Base-by-base conservation (phyloP, 2,797 vertebrate genomes). In the Acanthopagrus latus region DNA sequence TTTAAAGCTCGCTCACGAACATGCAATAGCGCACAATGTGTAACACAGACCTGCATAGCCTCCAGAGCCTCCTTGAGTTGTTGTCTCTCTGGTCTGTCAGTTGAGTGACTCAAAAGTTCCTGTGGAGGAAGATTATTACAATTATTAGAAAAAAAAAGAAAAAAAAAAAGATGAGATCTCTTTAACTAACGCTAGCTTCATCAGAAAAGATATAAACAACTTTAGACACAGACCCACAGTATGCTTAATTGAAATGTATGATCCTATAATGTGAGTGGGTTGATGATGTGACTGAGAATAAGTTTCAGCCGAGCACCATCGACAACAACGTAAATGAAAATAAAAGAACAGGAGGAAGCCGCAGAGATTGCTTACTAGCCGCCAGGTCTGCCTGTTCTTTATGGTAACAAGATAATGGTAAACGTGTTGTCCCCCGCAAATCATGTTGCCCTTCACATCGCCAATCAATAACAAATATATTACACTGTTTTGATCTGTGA, bases 21-120 rank as follows among this genome's bases (percentile, higher is more conserved):
- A 44, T 63, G 63, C 27, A 27, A 1, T 27, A 29, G 68, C 18
- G 33, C 16, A 21, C n/a, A 55, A 38, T 20, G 18, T 55, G 25
- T 3, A 63, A 74, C 38, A 82, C 87, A 23, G 16, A 99, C 98
- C 98, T 99, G 97, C 98, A 99, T 99, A 0, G 98, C 98, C 79
- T 98, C 98, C 88, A 99, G 90, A 0, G 98, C 97, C 81, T 99
- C 97, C 83, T 97, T 99, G 65, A 99, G 96, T 86, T 97, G 97
- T 52, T 97, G 96, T 76, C 96, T 95, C 91, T 99, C 98, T 0
- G 98, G 97, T 23, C 96, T 92, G 10, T 99, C 98, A 0, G 95
- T 81, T 0, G 98, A 98, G 70, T 99, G 97, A 92, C 95, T 97
- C 72, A 99, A 92, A 71, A 99, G 96, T 82, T 99, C 98, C 98